A percentile compares a stretch with the other conserved stretches of the same genome.
These are phyloP conservation scores for Gopherus evgoodei DNA, from an alignment of 2,113 vertebrate genomes.

Conservation along the genomic window DNA sequence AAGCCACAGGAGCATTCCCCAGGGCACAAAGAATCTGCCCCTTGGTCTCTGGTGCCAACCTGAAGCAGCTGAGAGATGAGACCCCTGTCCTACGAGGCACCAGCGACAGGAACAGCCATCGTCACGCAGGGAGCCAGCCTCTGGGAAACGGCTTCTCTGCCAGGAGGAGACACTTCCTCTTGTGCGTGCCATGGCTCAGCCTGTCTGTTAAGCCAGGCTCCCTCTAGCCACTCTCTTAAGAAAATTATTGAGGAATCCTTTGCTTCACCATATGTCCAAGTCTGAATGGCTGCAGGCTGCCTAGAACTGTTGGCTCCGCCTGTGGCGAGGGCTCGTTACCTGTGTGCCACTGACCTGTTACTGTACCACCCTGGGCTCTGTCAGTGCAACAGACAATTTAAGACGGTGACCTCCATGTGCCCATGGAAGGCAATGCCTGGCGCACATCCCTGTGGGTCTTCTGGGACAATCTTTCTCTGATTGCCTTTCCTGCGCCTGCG, in stretches of 20 bases:
- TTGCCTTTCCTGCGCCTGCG: not conserved
- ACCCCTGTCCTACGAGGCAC: not conserved
- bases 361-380: not conserved
- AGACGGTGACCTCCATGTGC: not conserved
- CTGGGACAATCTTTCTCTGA: slow-evolving; percentile 13
- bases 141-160: not conserved
- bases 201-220: not conserved
- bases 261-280: accelerated
- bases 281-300: not conserved
- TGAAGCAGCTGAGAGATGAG: accelerated
- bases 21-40: not conserved
- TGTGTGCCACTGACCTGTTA: accelerated
- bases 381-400: not conserved
- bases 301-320: accelerated
- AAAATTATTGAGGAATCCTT: not conserved
- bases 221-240: not conserved
- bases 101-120: not conserved
- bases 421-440: not conserved
- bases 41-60: not conserved
- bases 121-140: accelerated
- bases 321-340: not conserved
- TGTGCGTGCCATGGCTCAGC: accelerated
- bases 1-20: too few relatives aligned
- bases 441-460: not conserved
- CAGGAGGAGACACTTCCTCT: not conserved